Evolutionary conservation across 2,113 vertebrate genomes (phyloP), one percentile per base, ranked within the genome.

Genomic region (Phylloscopus whistleri): DNA sequence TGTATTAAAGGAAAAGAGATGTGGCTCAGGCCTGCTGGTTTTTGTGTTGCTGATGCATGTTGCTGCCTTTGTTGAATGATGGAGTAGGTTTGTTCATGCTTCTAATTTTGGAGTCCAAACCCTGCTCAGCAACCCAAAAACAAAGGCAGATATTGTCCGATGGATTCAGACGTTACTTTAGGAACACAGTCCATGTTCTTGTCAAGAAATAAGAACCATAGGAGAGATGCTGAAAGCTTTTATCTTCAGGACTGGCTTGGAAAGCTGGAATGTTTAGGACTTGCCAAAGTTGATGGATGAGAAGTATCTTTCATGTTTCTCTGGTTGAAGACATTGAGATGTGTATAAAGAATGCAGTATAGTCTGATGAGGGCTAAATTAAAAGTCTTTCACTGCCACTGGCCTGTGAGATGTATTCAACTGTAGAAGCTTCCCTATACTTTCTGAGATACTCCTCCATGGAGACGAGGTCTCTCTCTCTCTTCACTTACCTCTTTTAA

Each of bases 321-420:
- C 10, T 60, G 18, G 19, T 1, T 68, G 86, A 84, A 84, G 37
- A 79, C 64, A 60, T 0, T 58, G 66, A 91, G 28, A 41, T 3
- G 1, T 13, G 5, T 59, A 7, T 59, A 31, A 60, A 69, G n/a
- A 63, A 16, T 1, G 2, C 2, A n/a, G 19, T 11, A 11, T 4
- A 76, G 53, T 69, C 48, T 52, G 58, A 27, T 8, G n/a, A 53
- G 24, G 21, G 9, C 21, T 70, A 63, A 49, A 87, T 13, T 15
- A 53, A 6, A 39, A 77, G 31, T 22, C 33, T 87, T 82, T 49
- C 37, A 35, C 41, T 62, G 66, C 35, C 17, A 31, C 53, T 7
- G 9, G 53, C 39, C 37, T 46, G 59, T 27, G 3, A 22, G 37
- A 52, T 6, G 9, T 49, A 44, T 49, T 67, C 19, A 73, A 23